Base-by-base conservation (phyloP, 2,113 vertebrate genomes). In the Nipponia nippon region DNA sequence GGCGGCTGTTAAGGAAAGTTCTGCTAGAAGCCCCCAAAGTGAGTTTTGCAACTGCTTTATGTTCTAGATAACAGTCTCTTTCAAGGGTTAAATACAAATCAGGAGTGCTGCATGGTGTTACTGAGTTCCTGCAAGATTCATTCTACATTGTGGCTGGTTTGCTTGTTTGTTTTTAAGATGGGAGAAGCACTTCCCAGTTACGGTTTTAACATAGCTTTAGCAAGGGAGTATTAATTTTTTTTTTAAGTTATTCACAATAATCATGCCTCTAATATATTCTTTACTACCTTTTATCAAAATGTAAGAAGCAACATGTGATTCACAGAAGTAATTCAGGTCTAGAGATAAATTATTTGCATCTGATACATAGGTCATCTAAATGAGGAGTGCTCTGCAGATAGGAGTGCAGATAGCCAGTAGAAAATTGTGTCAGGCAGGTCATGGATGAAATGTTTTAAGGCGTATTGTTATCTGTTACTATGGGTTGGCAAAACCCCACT, bases 1-100 rank as follows among this genome's bases (percentile, higher is more conserved):
- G 94, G 97, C 96, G 5, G 98, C 98, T 14, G 26, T 98, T 91
- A 98, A 98, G 94, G 98, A 98, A 92, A 94, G 52, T 36, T 96
- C 97, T 87, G 20, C 93, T 40, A 89, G 55, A 84, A 98, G 89
- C 63, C 92, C 97, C 46, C 97, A 97, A 50, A 96, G 98, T 98
- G 89, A 98, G 98, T 98, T 91, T 95, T 77, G 20, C 26, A 25
- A 40, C 49, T 36, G 30, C 20, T 81, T 90, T 23, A 30, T 2
- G 3, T 77, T 85, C 34, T 50, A 85, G 22, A 52, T 71, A 66
- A 73, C 34, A 17, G 26, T 47, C 32, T 87, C 29, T 83, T 86
- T 80, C 44, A 61, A 47, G 61, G 29, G 6, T 69, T 62, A 58
- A 72, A 46, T 46, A 30, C n/a, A 61, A 29, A 71, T 76, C 32